These are phyloP conservation scores for Euborellia annulipes DNA, from an alignment of 1,140 invertebrate species.

Conservation along the genomic window DNA sequence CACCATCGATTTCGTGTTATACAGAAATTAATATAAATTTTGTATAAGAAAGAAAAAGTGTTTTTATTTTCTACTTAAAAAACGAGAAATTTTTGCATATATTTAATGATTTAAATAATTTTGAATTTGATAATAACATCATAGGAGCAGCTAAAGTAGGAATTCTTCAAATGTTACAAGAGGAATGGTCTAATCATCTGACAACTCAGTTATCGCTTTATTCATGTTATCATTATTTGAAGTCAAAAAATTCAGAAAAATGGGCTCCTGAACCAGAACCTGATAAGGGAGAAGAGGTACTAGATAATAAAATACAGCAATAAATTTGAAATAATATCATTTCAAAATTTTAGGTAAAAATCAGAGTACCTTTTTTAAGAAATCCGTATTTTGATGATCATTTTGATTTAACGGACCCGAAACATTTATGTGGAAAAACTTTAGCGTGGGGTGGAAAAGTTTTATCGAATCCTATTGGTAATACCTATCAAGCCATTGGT, in stretches of 20 bases:
- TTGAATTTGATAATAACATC: not conserved
- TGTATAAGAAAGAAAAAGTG: no score
- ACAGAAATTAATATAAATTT: no score
- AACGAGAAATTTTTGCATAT: no score
- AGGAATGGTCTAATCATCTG: conserved; percentile 62
- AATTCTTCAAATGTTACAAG: conserved; percentile 70
- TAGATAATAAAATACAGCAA: conserved; percentile 11
- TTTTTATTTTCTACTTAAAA: no score
- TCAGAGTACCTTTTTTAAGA: conserved; percentile 59
- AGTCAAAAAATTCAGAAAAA: conserved; percentile 27
- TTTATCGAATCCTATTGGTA: conserved; percentile 34
- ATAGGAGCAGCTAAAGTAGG: conserved; percentile 59
- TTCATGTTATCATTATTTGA: conserved; percentile 37
- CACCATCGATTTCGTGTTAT: no score
- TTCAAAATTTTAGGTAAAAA: conserved; percentile 34
- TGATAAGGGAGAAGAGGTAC: conserved; percentile 36
- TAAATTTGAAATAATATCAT: no score
- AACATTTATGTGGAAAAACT: conserved; percentile 61
- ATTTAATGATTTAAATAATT: conserved; percentile 7
- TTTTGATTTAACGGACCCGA: conserved; percentile 58
- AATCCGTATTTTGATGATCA: conserved; percentile 76
- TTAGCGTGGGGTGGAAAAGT: conserved; percentile 41
- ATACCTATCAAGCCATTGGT: conserved; percentile 51
- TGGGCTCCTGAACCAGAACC: conserved; percentile 23
- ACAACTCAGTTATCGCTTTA: conserved; percentile 51